A percentile compares a stretch with the other conserved stretches of the same genome.
Conservation (phyloP, 2,797 vertebrate species). For the Salmo trutta region DNA sequence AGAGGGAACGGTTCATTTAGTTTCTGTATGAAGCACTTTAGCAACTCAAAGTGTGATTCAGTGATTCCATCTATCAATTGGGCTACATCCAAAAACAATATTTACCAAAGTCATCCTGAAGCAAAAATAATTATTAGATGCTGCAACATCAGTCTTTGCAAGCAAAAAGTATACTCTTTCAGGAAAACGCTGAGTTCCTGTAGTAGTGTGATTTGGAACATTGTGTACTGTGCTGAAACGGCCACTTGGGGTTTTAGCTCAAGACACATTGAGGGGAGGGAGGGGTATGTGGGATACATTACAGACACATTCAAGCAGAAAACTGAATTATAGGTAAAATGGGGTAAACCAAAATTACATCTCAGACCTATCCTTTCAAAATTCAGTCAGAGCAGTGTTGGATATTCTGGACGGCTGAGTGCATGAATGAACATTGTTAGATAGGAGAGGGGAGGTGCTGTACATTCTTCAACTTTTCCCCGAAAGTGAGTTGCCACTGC, state of each 20-base stretch:
- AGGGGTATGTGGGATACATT: neutral
- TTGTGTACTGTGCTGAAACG: conserved; percentile 1
- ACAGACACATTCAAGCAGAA: neutral
- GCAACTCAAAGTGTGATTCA: neutral
- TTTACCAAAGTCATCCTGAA: neutral
- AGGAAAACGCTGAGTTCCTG: neutral
- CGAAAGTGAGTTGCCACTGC: neutral
- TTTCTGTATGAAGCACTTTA: neutral
- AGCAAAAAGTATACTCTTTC: neutral
- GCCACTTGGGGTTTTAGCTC: conserved; percentile 1
- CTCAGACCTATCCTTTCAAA: neutral
- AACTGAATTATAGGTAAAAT: neutral
- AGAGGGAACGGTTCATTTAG: neutral
- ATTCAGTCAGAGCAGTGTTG: neutral
- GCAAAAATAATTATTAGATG: neutral
- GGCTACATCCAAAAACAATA: neutral
- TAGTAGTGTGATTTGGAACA: conserved; percentile 7
- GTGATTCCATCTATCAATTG: no score
- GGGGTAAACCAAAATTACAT: neutral
- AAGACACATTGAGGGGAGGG: neutral
- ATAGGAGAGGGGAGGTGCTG: neutral
- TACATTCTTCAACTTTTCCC: neutral
- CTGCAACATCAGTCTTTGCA: neutral
- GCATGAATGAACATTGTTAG: neutral
- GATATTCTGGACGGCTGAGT: neutral